Conservation (phyloP, 2,113 vertebrate species). For the Ammodytes dubius region DNA sequence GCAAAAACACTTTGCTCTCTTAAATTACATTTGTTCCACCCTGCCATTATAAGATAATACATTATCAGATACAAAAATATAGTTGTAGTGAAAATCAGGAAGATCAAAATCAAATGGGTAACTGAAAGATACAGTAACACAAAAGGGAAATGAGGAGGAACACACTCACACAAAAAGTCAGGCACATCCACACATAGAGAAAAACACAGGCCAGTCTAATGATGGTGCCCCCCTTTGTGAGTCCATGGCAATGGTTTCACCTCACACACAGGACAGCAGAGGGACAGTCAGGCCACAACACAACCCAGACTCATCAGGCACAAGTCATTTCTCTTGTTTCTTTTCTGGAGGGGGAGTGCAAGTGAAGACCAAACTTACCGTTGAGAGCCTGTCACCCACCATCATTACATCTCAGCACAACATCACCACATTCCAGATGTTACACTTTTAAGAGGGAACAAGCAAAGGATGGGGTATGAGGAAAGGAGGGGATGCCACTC, state of each 20-base stretch:
- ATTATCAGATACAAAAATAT: slow-evolving; percentile 45
- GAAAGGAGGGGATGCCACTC: slow-evolving; percentile 59
- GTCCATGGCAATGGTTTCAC: slow-evolving; percentile 69
- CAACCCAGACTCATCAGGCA: slow-evolving; percentile 72
- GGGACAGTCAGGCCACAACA: slow-evolving; percentile 72
- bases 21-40: background rate
- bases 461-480: slow-evolving; percentile 41
- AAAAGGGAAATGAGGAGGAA: slow-evolving; percentile 67
- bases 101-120: slow-evolving; percentile 60
- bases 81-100: slow-evolving; percentile 48
- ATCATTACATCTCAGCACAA: slow-evolving; percentile 86
- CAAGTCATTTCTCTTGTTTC: slow-evolving; percentile 32
- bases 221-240: slow-evolving; percentile 79
- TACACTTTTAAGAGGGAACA: slow-evolving; percentile 72
- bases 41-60: slow-evolving; percentile 10
- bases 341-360: slow-evolving; percentile 67
- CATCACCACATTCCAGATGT: slow-evolving; percentile 80
- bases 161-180: slow-evolving; percentile 59
- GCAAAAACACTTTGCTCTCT: background rate
- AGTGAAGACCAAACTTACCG: slow-evolving; percentile 84
- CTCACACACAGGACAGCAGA: slow-evolving; percentile 73
- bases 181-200: slow-evolving; percentile 59
- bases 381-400: slow-evolving; percentile 80
- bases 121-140: slow-evolving; percentile 68
- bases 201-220: slow-evolving; percentile 78